Base-by-base conservation (phyloP, 2,113 vertebrate genomes). In the Erinaceus europaeus region DNA sequence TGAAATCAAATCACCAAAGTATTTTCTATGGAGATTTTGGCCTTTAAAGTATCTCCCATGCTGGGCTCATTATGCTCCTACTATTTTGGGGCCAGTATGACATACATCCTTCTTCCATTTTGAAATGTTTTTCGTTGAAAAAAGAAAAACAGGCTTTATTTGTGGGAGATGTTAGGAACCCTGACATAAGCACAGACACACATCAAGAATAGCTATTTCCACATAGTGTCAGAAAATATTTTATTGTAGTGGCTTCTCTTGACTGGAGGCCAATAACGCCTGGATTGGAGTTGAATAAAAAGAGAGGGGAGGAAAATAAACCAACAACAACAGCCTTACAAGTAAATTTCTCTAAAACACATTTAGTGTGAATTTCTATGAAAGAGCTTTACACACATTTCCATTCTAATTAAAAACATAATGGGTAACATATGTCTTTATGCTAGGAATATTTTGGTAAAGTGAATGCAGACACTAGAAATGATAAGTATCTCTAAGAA, bases 191-290 rank as follows among this genome's bases (percentile, higher is more conserved):
- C 84, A 69, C 64, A 83, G 46, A 90, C 83, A 85, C 94, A 89
- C 36, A 86, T 93, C 92, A 89, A 94, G 84, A 44, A 92, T 44
- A 94, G 80, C 72, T 93, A 96, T 96, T 96, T 96, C 77, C 61
- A 95, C 89, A 87, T 52, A 50, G 78, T 93, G 91, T 95, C 94
- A 97, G 93, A 94, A 96, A 96, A 87, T 93, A 95, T 83, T 96
- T 94, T 85, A 93, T 90, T 93, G 62, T 81, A 95, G 81, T 76
- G 77, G 71, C 81, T 90, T 92, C 82, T 92, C 90, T 95, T 91
- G 96, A 96, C 71, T 76, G 18, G 48, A 91, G 21, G 91, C 86
- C 89, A 90, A 82, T n/a, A n/a, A n/a, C 83, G 89, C 91, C 85
- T 65, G 76, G 91, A 89, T 82, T 90, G 50, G 91, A 94, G 94